Percentiles rank a stretch among this genome's conserved stretches.
phyloP scores from a whole-genome alignment of 1,140 invertebrate genomes.

The Delia radicum region DNA sequence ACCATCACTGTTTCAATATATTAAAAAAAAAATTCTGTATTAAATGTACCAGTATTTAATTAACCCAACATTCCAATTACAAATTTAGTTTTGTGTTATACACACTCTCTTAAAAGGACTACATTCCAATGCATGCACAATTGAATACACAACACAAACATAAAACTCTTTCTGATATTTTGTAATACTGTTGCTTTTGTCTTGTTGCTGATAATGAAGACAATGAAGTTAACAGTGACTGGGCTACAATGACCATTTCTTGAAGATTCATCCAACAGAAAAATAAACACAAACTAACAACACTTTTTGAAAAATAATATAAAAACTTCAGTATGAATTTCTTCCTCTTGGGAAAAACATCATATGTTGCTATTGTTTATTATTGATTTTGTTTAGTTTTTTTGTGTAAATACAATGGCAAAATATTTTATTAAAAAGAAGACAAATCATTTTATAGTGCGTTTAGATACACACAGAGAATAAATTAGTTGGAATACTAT shows the following conservation, averaged over 20 bases:
- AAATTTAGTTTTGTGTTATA: too few relatives aligned
- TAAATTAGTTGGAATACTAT: too few relatives aligned
- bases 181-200: not conserved
- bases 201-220: not conserved
- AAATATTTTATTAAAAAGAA: too few relatives aligned
- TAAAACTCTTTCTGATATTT: not conserved
- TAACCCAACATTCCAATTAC: too few relatives aligned
- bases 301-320: not conserved
- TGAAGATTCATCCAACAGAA: not conserved
- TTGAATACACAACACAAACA: not conserved
- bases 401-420: too few relatives aligned
- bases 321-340: not conserved
- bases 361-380: not conserved
- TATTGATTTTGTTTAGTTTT: not conserved
- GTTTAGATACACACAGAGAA: too few relatives aligned
- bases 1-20: too few relatives aligned
- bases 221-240: not conserved
- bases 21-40: too few relatives aligned
- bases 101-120: too few relatives aligned
- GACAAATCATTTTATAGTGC: too few relatives aligned
- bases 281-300: not conserved
- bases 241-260: not conserved
- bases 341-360: constrained; percentile 1
- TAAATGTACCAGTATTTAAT: too few relatives aligned
- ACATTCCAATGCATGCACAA: not conserved